Evolutionary conservation across 2,888 invertebrate species (phyloP).

Genomic region (Andrena marginata): DNA sequence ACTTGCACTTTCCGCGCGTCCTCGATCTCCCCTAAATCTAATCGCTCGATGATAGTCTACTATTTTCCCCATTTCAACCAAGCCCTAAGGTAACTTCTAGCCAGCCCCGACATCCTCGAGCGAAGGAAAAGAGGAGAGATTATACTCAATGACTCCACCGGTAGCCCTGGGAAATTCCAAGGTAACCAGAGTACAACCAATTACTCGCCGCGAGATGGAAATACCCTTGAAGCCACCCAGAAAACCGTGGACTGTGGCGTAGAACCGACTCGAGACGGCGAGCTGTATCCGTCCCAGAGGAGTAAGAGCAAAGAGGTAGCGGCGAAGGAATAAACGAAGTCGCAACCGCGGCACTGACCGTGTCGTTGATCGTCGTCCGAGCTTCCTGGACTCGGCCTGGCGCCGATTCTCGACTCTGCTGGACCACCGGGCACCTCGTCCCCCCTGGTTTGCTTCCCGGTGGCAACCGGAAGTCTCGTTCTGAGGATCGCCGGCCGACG

Average conservation of each 20-base stretch:
- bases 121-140: too few species aligned
- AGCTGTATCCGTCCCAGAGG: not conserved
- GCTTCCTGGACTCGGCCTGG: conserved; percentile 19
- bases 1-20: conserved; percentile 10
- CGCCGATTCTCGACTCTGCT: conserved; percentile 61
- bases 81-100: too few species aligned
- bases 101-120: too few species aligned
- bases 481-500: conserved; percentile 13
- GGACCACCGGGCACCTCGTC: conserved; percentile 55
- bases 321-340: not conserved
- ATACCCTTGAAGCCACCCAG: not conserved
- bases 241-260: not conserved
- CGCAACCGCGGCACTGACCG: conserved; percentile 64
- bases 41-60: too few species aligned
- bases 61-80: too few species aligned
- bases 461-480: conserved; percentile 27
- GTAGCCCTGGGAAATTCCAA: too few species aligned
- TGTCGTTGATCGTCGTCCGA: conserved; percentile 47
- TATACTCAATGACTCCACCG: too few species aligned
- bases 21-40: not conserved
- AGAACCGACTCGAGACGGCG: not conserved
- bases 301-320: not conserved
- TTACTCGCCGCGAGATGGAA: too few species aligned
- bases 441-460: not conserved
- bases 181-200: too few species aligned